Conservation (phyloP, 1,140 invertebrate genomes). For the Panagrolaimus sp. region DNA sequence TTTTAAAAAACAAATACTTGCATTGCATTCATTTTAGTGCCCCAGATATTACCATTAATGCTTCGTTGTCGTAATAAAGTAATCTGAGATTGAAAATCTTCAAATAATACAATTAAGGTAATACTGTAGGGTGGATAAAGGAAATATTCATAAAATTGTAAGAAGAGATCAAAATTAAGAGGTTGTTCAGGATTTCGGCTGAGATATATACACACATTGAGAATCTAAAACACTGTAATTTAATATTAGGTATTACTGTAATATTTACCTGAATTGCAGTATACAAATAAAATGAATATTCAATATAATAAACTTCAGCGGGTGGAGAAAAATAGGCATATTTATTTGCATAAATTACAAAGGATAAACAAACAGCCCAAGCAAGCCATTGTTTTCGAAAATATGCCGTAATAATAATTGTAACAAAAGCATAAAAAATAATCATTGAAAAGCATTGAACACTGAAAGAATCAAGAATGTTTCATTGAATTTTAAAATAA, state of each 20-base stretch:
- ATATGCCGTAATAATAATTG: conserved; percentile 24
- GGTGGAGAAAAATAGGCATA: conserved; percentile 30
- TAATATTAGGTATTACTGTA: neutral
- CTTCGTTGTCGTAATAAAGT: neutral
- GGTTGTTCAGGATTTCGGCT: conserved; percentile 17
- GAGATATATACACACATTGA: conserved; percentile 41
- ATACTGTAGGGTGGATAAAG: conserved; percentile 53
- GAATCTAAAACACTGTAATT: conserved; percentile 30
- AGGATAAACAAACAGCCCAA: conserved; percentile 37
- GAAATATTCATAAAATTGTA: conserved; percentile 43
- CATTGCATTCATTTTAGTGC: neutral
- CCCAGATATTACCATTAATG: conserved; percentile 14
- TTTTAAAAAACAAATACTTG: conserved; percentile 19
- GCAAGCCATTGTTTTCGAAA: conserved; percentile 30
- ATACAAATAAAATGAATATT: conserved; percentile 47
- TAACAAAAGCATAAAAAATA: conserved; percentile 12
- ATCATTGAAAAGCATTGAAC: conserved; percentile 28
- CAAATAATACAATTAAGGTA: conserved; percentile 55
- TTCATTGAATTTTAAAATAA: conserved; percentile 6
- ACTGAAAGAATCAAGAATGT: conserved; percentile 24
- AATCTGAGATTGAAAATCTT: conserved; percentile 47
- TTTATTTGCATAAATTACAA: conserved; percentile 31
- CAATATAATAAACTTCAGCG: conserved; percentile 38
- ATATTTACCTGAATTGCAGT: conserved; percentile 36
- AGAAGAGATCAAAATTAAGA: conserved; percentile 24